Evolutionary conservation across 2,113 vertebrate species (phyloP).

Genomic region (Ceyx cyanopectus): DNA sequence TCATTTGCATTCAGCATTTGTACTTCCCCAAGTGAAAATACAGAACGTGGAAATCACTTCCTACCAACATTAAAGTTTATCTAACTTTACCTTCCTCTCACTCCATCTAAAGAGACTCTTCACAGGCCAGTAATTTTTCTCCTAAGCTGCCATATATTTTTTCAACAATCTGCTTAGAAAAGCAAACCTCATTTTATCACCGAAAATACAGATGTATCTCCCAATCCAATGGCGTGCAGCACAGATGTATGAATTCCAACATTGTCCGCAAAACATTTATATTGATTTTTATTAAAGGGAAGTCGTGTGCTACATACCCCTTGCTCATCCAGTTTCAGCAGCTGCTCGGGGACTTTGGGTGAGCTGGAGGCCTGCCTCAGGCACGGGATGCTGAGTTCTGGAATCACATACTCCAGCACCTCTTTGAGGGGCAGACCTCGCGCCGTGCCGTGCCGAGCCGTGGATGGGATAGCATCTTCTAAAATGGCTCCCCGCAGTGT

Average conservation of each 20-base stretch:
- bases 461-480: conserved; percentile 95
- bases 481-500: conserved; percentile 95
- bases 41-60: not conserved
- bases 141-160: not conserved
- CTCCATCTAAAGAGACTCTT: not conserved
- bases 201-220: not conserved
- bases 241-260: not conserved
- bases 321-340: conserved; percentile 96
- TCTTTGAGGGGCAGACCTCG: conserved; percentile 95
- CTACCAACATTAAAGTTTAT: not conserved
- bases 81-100: not conserved
- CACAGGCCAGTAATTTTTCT: not conserved
- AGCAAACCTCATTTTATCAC: not conserved
- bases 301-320: conserved; percentile 82
- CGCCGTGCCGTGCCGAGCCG: conserved; percentile 90
- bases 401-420: conserved; percentile 94
- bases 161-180: not conserved
- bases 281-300: not conserved
- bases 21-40: not conserved
- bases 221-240: not conserved
- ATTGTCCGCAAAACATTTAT: not conserved
- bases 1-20: not conserved
- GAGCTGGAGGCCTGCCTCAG: conserved; percentile 90
- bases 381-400: conserved; percentile 92
- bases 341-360: conserved; percentile 91